A percentile compares a stretch with the other conserved stretches of the same genome.
Conservation (phyloP, 1,140 invertebrate genomes). For the Zaprionus inermis region DNA sequence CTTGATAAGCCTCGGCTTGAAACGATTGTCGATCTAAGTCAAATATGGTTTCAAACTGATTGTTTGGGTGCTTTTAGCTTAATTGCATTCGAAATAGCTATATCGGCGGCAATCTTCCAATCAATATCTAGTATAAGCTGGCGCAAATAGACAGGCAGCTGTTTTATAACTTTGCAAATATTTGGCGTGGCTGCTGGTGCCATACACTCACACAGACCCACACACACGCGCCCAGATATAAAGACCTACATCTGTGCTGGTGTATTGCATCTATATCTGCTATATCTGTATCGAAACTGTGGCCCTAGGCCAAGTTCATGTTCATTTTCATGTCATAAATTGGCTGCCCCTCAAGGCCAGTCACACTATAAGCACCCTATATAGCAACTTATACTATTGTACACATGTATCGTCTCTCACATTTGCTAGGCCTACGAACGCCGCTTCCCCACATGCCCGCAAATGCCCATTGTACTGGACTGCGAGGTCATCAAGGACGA, state of each 20-base stretch:
- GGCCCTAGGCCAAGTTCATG: conserved; percentile 55
- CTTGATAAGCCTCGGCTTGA: background rate
- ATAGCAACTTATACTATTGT: conserved; percentile 24
- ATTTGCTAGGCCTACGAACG: conserved; percentile 94
- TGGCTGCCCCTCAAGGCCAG: conserved; percentile 51
- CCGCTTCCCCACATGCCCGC: conserved; percentile 96
- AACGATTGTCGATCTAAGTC: background rate
- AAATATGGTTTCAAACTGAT: background rate
- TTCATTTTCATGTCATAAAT: conserved; percentile 49
- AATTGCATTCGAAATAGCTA: background rate
- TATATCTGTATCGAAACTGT: conserved; percentile 9
- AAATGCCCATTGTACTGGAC: conserved; percentile 97
- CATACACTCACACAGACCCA: background rate
- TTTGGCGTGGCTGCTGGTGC: conserved; percentile 20
- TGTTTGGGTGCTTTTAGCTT: background rate
- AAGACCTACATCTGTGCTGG: no score
- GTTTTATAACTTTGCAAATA: conserved; percentile 46
- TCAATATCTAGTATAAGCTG: background rate
- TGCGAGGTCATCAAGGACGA: conserved; percentile 93
- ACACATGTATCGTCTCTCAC: background rate
- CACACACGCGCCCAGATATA: background rate
- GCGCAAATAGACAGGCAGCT: conserved; percentile 33
- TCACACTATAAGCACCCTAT: conserved; percentile 6
- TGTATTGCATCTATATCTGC: conserved; percentile 2
- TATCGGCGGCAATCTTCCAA: background rate